Percentiles rank a stretch among this genome's conserved stretches.
Evolutionary conservation across 2,888 invertebrate genomes (phyloP).

Genomic region (Atrina japonica): DNA sequence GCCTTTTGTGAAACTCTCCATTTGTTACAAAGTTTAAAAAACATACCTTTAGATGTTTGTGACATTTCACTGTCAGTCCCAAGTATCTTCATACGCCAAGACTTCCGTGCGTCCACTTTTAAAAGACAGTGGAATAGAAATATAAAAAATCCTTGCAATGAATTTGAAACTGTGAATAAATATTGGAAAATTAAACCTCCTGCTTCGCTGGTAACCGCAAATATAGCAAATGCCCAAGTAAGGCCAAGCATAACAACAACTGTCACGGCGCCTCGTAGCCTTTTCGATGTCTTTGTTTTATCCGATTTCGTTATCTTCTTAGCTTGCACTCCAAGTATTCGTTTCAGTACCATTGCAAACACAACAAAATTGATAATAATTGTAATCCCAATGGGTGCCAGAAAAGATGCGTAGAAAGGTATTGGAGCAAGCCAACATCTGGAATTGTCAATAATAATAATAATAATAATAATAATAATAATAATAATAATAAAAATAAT

Average conservation of each 20-base stretch:
- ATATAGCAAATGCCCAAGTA: slow-evolving; percentile 77
- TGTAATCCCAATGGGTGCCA: slow-evolving; percentile 80
- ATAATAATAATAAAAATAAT: not conserved
- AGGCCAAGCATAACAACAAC: slow-evolving; percentile 74
- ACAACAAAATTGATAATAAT: slow-evolving; percentile 80
- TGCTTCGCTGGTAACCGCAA: slow-evolving; percentile 65
- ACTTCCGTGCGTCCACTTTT: slow-evolving; percentile 69
- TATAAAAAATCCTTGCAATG: slow-evolving; percentile 77
- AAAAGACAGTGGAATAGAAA: slow-evolving; percentile 77
- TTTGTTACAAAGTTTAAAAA: too few species aligned
- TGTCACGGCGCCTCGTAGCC: slow-evolving; percentile 69
- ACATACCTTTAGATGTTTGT: slow-evolving; percentile 16
- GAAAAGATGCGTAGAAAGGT: slow-evolving; percentile 72
- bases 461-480: too few species aligned
- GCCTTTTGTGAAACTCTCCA: too few species aligned
- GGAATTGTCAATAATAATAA: slow-evolving; percentile 20
- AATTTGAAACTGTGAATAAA: slow-evolving; percentile 77
- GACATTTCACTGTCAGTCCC: slow-evolving; percentile 1
- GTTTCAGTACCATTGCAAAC: slow-evolving; percentile 79
- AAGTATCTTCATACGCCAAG: slow-evolving; percentile 54
- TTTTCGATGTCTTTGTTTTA: slow-evolving; percentile 53
- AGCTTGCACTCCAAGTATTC: slow-evolving; percentile 55
- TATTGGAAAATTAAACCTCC: slow-evolving; percentile 72
- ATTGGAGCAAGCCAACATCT: slow-evolving; percentile 74
- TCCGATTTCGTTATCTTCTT: slow-evolving; percentile 67